Evolutionary conservation across 1,140 invertebrate species (phyloP).

Genomic region (Tetragnatha versicolor): DNA sequence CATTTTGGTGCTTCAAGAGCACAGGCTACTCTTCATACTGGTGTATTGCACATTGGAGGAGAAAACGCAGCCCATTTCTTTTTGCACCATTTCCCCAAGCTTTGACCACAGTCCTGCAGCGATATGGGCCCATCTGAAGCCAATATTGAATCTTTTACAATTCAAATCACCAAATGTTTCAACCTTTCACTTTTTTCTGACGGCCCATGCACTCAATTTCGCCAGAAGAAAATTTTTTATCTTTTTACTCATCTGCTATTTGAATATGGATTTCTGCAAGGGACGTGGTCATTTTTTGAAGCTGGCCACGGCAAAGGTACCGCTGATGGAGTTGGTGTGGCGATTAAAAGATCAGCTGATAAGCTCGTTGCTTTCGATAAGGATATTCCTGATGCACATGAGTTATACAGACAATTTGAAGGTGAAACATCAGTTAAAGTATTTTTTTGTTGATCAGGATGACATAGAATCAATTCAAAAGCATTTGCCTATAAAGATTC

Average conservation of each 20-base stretch:
- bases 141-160: background rate
- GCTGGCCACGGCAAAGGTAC: background rate
- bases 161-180: background rate
- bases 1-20: too few relatives aligned
- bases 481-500: background rate
- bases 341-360: background rate
- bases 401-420: too few relatives aligned
- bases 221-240: background rate
- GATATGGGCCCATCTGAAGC: too few relatives aligned
- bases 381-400: too few relatives aligned
- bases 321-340: background rate
- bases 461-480: background rate
- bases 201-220: background rate
- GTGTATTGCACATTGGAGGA: background rate
- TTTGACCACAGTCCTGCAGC: too few relatives aligned
- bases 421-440: background rate
- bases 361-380: too few relatives aligned
- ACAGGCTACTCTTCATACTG: background rate
- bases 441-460: background rate
- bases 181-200: background rate
- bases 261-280: background rate
- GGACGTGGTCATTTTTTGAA: slow-evolving; percentile 5
- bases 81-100: background rate
- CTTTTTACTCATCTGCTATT: background rate
- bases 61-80: background rate